These are phyloP conservation scores for Microplitis mediator DNA, from an alignment of 1,140 invertebrate species.

Conservation along the genomic window DNA sequence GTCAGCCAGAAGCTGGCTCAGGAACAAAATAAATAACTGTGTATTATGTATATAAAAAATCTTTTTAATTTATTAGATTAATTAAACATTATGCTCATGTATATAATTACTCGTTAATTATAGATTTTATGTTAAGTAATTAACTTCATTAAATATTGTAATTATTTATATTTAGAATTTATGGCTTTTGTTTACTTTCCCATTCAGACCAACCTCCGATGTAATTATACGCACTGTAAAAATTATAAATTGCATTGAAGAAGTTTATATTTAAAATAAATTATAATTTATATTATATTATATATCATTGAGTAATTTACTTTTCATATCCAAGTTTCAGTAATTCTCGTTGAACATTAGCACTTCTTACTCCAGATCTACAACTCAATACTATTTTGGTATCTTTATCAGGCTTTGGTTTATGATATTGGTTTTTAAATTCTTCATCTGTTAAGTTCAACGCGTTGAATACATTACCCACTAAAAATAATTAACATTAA, in stretches of 20 bases:
- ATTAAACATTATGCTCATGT: not conserved
- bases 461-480: constrained; percentile 47
- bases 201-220: constrained; percentile 56
- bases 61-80: constrained; percentile 18
- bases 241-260: constrained; percentile 1
- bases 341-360: constrained; percentile 64
- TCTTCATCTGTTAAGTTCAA: constrained; percentile 46
- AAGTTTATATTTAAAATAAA: not conserved
- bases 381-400: constrained; percentile 70
- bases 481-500: constrained; percentile 39
- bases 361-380: constrained; percentile 66
- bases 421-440: constrained; percentile 59
- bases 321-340: constrained; percentile 66
- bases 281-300: not conserved
- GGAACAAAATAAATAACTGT: constrained; percentile 58
- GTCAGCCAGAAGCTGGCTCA: constrained; percentile 72
- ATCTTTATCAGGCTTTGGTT: constrained; percentile 63
- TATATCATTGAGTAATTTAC: constrained; percentile 46
- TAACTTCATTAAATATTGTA: constrained; percentile 23
- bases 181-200: constrained; percentile 46
- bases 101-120: too few species aligned
- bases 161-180: constrained; percentile 9
- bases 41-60: not conserved
- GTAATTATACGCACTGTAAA: constrained; percentile 55
- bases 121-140: not conserved